Evolutionary conservation across 1,140 invertebrate genomes (phyloP), one percentile per base, ranked within the genome.

Genomic region (Drosophila lowei): DNA sequence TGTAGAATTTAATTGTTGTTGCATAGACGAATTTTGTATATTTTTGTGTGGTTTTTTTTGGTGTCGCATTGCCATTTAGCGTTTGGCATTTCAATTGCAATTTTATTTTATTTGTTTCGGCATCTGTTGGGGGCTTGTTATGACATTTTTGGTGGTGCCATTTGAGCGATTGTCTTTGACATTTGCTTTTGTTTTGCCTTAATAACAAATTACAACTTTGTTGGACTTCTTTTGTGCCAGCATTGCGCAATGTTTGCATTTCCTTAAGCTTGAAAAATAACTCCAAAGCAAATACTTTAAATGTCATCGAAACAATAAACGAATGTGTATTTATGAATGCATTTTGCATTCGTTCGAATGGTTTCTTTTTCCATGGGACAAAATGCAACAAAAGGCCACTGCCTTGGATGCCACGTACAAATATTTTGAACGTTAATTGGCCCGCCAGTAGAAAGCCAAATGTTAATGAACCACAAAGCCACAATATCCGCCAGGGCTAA

Each of bases 381-480:
- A 53, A 64, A 66, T 71, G 62, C 43, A 64, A 79, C 65, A 64
- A 71, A 76, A 63, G 74, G 58, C 74, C 74, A 72, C 23, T 4
- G 23, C 23, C 55, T 76, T 77, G 53, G 56, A 72, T 76, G 62
- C 56, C 65, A 85, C 72, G 73, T 72, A 85, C 80, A 85, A 79
- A 84, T 79, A 80, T 86, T 85, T 85, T 77, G 63, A 63, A 49
- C 60, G 52, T 76, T 77, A 79, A 84, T 85, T 84, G 77, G 77
- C 66, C 34, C 66, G 57, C 66, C 47, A 72, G 65, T 84, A 86
- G 80, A 84, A 84, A 84, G 80, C 81, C 72, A 49, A 49, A 84
- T 83, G 79, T 78, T 83, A 85, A 85, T 86, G 81, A 85, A 85
- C 80, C 58, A 85, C 67, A 72, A 67, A 61, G 53, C 61, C 61